A percentile compares a stretch with the other conserved stretches of the same genome.
Conservation (phyloP, 2,888 invertebrate species). For the Tribolium freemani region DNA sequence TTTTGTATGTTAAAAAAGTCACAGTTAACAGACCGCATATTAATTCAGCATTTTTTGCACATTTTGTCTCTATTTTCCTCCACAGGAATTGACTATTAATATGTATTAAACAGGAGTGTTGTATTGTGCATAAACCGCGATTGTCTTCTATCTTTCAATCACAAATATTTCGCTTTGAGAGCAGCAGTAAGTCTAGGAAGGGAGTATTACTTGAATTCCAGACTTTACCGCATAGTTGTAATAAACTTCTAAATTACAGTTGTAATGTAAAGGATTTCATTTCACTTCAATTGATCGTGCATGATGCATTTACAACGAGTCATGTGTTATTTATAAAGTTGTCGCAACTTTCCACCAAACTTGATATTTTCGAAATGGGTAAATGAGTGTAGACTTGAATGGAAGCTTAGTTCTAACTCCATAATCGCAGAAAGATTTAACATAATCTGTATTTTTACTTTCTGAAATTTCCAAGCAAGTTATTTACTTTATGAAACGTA, state of each 20-base stretch:
- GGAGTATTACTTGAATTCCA: slow-evolving; percentile 4
- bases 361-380: background rate
- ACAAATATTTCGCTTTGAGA: slow-evolving; percentile 10
- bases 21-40: no score
- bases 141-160: slow-evolving; percentile 1
- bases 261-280: slow-evolving; percentile 15
- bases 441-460: slow-evolving; percentile 24
- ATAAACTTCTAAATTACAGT: slow-evolving; percentile 27
- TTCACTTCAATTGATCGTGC: slow-evolving; percentile 4
- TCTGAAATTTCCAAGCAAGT: slow-evolving; percentile 19
- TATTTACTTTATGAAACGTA: slow-evolving; percentile 33
- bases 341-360: background rate
- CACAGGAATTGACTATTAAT: background rate
- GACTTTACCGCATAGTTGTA: slow-evolving; percentile 27
- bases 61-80: background rate
- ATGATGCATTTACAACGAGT: slow-evolving; percentile 5
- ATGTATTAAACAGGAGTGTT: background rate
- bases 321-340: background rate
- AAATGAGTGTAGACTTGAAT: background rate
- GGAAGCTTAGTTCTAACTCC: slow-evolving; percentile 4
- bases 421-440: slow-evolving; percentile 12
- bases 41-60: no score
- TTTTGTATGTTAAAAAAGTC: background rate
- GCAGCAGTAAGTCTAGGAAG: background rate
- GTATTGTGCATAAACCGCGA: background rate